Base-by-base conservation (phyloP, 2,113 vertebrate species). In the Passer domesticus region DNA sequence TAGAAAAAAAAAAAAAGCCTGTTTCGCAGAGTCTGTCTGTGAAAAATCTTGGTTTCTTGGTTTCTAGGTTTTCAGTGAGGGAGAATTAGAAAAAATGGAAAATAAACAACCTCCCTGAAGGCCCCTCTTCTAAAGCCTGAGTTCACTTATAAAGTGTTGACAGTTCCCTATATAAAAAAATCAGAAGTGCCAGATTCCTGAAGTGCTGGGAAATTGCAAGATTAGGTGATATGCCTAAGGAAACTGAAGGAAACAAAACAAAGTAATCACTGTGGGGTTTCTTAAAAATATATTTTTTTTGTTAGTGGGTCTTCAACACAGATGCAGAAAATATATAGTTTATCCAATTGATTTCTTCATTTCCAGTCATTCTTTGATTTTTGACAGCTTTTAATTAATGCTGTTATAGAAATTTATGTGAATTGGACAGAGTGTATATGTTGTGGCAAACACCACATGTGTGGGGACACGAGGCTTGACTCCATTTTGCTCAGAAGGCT, bases 351-450 rank as follows among this genome's bases (percentile, higher is more conserved):
- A 87, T 95, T 97, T 97, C 62, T 74, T 96, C 47, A 17, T 95
- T 98, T 95, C 39, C 69, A 94, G 46, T 74, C 28, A 95, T 90
- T 91, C 79, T 96, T 93, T 95, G 39, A 74, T 78, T 96, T 93
- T 95, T 97, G 93, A 97, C 78, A 96, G 90, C 43, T 97, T 97
- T 96, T 87, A 96, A 94, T 46, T 87, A 90, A 94, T 85, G 81
- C 43, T 91, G 70, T 91, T 94, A 43, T 93, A 73, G 90, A 97
- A 97, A 92, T 64, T 95, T 28, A 92, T 96, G n/a, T 81, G 92
- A 96, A 97, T 95, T 91, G 90, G 81, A 93, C 82, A 94, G 81
- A 89, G 28, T 25, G 47, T 84, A 22, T 90, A 58, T 92, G 74
- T 92, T 97, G 35, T 37, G 35, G 35, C 35, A 37, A 37, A 37